phyloP scores from a whole-genome alignment of 2,113 vertebrate species.

The Indicator maculatus region DNA sequence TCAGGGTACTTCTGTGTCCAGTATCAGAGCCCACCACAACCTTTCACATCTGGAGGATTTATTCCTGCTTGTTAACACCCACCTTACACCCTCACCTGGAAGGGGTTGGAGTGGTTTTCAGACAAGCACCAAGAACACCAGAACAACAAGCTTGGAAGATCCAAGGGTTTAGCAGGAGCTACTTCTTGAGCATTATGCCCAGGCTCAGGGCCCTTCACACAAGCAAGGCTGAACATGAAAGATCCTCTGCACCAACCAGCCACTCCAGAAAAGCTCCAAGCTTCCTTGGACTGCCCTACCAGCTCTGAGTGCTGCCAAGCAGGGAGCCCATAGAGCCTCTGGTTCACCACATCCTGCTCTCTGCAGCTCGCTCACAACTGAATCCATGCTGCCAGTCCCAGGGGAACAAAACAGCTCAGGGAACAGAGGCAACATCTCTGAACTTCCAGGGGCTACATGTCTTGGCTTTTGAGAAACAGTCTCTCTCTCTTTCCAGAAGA shows the following conservation, averaged over 20 bases:
- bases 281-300: not conserved
- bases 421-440: not conserved
- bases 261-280: not conserved
- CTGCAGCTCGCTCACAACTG: not conserved
- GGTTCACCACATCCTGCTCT: slow-evolving; percentile 56
- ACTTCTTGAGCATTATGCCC: not conserved
- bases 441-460: slow-evolving; percentile 8
- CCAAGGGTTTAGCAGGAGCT: not conserved
- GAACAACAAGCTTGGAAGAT: not conserved
- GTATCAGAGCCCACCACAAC: not conserved
- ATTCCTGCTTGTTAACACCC: not conserved
- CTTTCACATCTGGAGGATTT: not conserved
- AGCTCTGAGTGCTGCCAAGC: not conserved
- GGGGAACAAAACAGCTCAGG: not conserved
- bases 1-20: not conserved
- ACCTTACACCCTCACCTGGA: not conserved
- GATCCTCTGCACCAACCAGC: not conserved
- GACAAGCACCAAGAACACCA: not conserved
- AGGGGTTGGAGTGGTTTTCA: not conserved
- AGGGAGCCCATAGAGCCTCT: slow-evolving; percentile 19
- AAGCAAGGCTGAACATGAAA: not conserved
- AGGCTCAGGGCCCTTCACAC: not conserved
- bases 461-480: slow-evolving; percentile 33
- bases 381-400: not conserved
- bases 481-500: slow-evolving; percentile 6